These are phyloP conservation scores for Plebejus anna DNA, from an alignment of 2,888 invertebrate genomes.

Conservation along the genomic window DNA sequence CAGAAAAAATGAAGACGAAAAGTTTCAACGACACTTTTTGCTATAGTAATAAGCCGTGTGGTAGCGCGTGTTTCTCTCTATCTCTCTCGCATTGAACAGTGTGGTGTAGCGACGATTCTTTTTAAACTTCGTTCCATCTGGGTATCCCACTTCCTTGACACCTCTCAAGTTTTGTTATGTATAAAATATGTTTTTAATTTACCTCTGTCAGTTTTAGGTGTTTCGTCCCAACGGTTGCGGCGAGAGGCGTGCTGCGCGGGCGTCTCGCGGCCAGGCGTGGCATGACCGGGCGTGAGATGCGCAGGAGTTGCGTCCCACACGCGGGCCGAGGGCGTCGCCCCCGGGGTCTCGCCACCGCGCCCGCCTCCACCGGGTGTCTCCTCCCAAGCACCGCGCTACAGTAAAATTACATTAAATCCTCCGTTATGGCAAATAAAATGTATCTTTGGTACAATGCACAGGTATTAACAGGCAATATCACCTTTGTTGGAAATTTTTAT, in stretches of 20 bases:
- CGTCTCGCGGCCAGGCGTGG: conserved; percentile 91
- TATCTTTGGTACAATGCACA: neutral
- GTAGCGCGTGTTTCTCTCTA: no score
- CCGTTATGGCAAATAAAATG: neutral
- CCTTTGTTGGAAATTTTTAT: no score
- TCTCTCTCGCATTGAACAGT: no score
- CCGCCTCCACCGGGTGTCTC: conserved; percentile 93
- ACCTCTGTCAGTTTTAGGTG: conserved; percentile 97
- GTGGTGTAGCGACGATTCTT: no score
- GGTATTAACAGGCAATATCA: neutral
- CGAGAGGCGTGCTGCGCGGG: conserved; percentile 88
- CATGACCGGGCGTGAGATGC: conserved; percentile 91
- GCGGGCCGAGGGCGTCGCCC: conserved; percentile 95
- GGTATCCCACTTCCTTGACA: no score
- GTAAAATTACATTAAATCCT: neutral
- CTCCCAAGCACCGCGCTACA: conserved; percentile 87
- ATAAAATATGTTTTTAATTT: conserved; percentile 3
- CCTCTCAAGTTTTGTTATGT: no score
- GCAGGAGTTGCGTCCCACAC: conserved; percentile 99
- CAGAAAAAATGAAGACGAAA: no score
- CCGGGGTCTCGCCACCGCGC: conserved; percentile 91
- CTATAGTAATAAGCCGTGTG: no score
- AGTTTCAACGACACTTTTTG: no score
- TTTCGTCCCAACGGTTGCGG: conserved; percentile 99
- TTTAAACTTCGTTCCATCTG: no score